Base-by-base conservation (phyloP, 2,888 invertebrate genomes). In the Coleophora flavipennella region DNA sequence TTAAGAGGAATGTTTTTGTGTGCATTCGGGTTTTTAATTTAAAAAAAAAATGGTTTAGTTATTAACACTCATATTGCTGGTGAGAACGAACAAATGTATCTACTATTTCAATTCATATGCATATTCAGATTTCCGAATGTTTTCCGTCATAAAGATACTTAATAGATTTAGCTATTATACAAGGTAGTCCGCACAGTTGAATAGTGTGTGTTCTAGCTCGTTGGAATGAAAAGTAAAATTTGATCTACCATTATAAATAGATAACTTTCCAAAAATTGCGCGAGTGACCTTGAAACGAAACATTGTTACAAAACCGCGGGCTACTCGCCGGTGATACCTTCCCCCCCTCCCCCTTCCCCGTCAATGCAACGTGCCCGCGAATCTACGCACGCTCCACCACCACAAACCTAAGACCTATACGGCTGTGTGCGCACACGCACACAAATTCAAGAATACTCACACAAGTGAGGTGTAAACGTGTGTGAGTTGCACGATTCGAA, bases 261-360 rank as follows among this genome's bases (percentile, higher is more conserved):
- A 57, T 79, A 75, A 84, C 85, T 85, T 85, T 85, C 85, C 84
- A 85, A 85, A 84, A 81, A 80, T 78, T 79, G 73, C 73, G 78
- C 69, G 67, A 64, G 66, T 84, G 84, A 85, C 85, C 85, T 85
- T 85, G 85, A 85, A 83, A 81, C 77, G 78, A 78, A 83, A 75
- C 72, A 74, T 68, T 83, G 65, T 85, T 85, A 84, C 84, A 81
- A 84, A 80, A 85, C 77, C 71, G 79, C 78, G 73, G 64, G 61
- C 76, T 76, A 66, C 67, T 77, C 78, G 77, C 76, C 62, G 71
- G 64, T 68, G 70, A 67, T 68, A 64, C 65, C 61, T 59, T 72
- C 63, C 6, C 20, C 20, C 20, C 20, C 57, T n/a, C n/a, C n/a
- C 65, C 68, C 63, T 60, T 62, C 55, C 55, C 55, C 57, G 59